phyloP scores from a whole-genome alignment of 2,888 invertebrate species.

The Hypsopygia costalis region DNA sequence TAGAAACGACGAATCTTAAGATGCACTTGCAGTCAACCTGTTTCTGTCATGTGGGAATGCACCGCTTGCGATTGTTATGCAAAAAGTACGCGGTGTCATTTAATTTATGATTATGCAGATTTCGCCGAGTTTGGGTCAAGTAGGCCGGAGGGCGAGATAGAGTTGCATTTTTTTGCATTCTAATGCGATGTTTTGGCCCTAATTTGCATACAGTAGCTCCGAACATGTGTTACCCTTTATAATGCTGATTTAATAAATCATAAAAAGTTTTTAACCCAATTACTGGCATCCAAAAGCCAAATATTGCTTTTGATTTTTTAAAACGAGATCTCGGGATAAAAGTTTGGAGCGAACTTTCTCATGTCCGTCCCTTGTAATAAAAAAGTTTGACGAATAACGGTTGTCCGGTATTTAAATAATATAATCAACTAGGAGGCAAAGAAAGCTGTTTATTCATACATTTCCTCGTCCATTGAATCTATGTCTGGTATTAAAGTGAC shows the following conservation, averaged over 20 bases:
- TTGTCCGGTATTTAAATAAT: constrained; percentile 70
- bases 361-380: constrained; percentile 56
- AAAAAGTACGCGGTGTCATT: constrained; percentile 36
- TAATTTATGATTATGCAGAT: constrained; percentile 69
- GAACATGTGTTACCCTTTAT: background rate
- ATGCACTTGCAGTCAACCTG: constrained; percentile 63
- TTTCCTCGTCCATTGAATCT: constrained; percentile 68
- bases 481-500: constrained; percentile 65
- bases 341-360: constrained; percentile 49
- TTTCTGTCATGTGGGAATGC: constrained; percentile 47
- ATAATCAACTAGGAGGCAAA: constrained; percentile 62
- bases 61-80: constrained; percentile 48
- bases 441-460: constrained; percentile 71
- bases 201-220: constrained; percentile 13
- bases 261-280: background rate
- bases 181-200: constrained; percentile 22
- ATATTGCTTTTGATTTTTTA: constrained; percentile 1
- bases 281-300: background rate
- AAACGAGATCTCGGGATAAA: constrained; percentile 6
- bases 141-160: constrained; percentile 29
- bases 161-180: constrained; percentile 41
- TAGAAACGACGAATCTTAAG: constrained; percentile 38
- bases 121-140: constrained; percentile 28
- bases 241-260: constrained; percentile 1
- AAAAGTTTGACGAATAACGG: constrained; percentile 71